Conservation (phyloP, 2,797 vertebrate species). For the Perdix hodgsoniae region DNA sequence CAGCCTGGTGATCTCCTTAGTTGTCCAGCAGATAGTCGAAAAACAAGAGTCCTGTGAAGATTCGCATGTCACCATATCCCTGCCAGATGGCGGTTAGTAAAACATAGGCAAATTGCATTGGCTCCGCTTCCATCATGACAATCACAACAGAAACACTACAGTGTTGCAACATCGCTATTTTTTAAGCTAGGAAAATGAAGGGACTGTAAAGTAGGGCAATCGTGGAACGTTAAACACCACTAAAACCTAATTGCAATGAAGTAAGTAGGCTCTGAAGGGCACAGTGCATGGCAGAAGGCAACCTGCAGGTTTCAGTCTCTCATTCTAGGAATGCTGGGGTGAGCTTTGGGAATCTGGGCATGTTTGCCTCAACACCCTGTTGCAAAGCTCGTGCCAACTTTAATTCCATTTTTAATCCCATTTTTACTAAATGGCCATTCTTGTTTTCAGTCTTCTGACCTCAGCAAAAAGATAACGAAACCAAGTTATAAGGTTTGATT, state of each 20-base stretch:
- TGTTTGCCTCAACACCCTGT: background rate
- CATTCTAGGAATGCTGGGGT: background rate
- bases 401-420: background rate
- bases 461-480: background rate
- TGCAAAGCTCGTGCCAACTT: background rate
- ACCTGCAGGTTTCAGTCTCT: background rate
- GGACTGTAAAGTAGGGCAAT: slow-evolving; percentile 50
- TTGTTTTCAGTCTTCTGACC: background rate
- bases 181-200: slow-evolving; percentile 52
- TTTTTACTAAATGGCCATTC: background rate
- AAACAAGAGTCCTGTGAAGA: slow-evolving; percentile 84
- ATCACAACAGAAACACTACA: slow-evolving; percentile 79
- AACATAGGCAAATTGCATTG: slow-evolving; percentile 81
- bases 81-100: slow-evolving; percentile 83
- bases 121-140: slow-evolving; percentile 77
- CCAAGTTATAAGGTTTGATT: background rate
- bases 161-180: slow-evolving; percentile 61
- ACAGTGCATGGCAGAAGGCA: background rate
- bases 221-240: slow-evolving; percentile 16
- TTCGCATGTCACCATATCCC: slow-evolving; percentile 80
- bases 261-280: background rate
- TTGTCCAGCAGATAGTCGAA: slow-evolving; percentile 82
- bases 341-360: background rate
- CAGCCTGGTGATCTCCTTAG: slow-evolving; percentile 83
- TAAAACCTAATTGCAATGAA: background rate